Base-by-base conservation (phyloP, 2,888 invertebrate genomes). In the Agonum fuliginosum region DNA sequence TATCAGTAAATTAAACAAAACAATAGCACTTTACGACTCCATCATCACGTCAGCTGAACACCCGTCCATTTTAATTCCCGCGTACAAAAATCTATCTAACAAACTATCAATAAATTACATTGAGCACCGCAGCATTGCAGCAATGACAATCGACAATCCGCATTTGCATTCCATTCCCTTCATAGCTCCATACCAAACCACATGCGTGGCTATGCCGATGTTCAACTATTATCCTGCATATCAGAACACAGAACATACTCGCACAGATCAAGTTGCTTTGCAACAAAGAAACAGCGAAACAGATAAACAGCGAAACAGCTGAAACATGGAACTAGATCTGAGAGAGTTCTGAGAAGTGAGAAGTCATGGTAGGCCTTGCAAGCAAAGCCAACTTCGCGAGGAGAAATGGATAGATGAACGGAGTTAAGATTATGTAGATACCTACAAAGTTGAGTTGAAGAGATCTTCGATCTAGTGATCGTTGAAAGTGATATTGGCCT, bases 101-200 rank as follows among this genome's bases (percentile, higher is more conserved):
- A 43, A 43, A 20, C 48, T 48, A 20, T 48, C 48, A 48, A 48
- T 48, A 48, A 48, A 48, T 48, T 46, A 37, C 14, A 12, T 46
- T 20, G 10, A 48, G 43, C 12, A 14, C 14, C 19, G 20, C 48
- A 48, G 48, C 20, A 48, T 10, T 48, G 48, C 48, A 48, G 20
- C 46, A 46, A 14, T 46, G 48, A 48, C 48, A 48, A 48, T 48
- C 48, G 48, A 48, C 48, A 48, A 48, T 48, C 48, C 19, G 48
- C 48, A 48, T 48, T 48, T 20, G 48, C 48, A 48, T 48, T 48
- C 48, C 48, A 48, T 48, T 48, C 48, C 48, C 6, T 2, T 17
- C 48, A 30, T 30, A 30, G 19, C 14, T 46, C 46, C 48, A n/a
- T n/a, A 8, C 19, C 10, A 48, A 48, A 19, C 48, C 17, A 48